A percentile compares a stretch with the other conserved stretches of the same genome.
phyloP scores from a whole-genome alignment of 2,113 vertebrate genomes.

The Ifrita kowaldi region DNA sequence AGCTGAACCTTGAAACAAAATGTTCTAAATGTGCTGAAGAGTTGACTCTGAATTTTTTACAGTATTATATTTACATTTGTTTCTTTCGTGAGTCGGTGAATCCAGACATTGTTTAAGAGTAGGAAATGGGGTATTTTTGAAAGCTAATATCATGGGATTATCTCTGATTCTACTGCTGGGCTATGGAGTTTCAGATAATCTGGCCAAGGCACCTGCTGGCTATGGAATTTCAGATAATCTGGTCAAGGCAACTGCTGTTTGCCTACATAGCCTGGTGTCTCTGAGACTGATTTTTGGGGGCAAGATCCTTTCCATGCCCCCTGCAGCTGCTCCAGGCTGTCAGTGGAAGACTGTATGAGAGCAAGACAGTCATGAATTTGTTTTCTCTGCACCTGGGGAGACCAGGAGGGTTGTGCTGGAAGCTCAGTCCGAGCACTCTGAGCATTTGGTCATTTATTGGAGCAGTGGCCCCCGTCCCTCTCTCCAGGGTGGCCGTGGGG shows the following conservation, averaged over 20 bases:
- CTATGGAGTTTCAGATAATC: not conserved
- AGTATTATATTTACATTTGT: not conserved
- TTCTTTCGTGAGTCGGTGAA: not conserved
- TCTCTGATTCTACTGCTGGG: not conserved
- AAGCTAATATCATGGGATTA: not conserved
- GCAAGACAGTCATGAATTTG: not conserved
- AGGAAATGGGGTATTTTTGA: not conserved
- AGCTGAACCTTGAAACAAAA: not conserved
- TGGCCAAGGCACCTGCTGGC: not conserved
- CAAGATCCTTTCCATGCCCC: not conserved
- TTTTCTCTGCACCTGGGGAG: not conserved
- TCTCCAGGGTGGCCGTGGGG: accelerated
- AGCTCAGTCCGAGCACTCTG: not conserved
- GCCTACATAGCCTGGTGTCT: not conserved
- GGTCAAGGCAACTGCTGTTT: not conserved
- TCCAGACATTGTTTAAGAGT: not conserved
- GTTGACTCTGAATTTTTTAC: not conserved
- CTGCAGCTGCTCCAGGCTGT: not conserved
- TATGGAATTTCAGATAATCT: not conserved
- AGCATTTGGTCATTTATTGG: not conserved
- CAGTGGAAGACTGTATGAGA: not conserved
- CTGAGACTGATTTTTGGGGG: not conserved
- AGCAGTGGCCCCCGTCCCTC: not conserved
- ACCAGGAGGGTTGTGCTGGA: not conserved
- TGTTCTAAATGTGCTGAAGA: not conserved